Evolutionary conservation across 2,113 vertebrate genomes (phyloP), one percentile per base, ranked within the genome.

Genomic region (Salvelinus fontinalis): DNA sequence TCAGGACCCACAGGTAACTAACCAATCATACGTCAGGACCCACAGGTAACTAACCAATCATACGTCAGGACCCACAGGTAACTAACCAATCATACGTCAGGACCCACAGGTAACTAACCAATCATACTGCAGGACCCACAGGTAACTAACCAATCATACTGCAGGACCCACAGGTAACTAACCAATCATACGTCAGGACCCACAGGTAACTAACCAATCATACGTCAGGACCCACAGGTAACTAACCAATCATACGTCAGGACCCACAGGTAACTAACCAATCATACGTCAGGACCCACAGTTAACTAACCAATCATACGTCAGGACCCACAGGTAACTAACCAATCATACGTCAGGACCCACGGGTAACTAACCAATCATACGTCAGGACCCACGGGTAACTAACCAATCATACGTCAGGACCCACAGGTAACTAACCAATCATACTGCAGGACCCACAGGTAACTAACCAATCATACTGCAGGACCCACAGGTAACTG

Each of bases 261-360:
- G 34, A 34, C 5, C 34, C 39, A 44, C 39, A n/a, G n/a, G n/a
- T n/a, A n/a, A n/a, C n/a, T n/a, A 97, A 88, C 96, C 97, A 77
- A 96, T 99, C 88, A 96, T 98, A 88, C 91, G 97, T 84, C 95
- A 97, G 77, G 97, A 99, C 90, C 95, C 96, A 54, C 96, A 98
- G 88, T 90, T 91, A 67, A 7, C 12, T 1, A 44, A 44, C 9
- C 16, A 13, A 7, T 11, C 39, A 66, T 3, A 1, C 4, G 29
- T 0, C 29, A 29, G 29, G 29, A 29, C 4, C 29, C 3, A 29
- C 29, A 29, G 29, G 29, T 29, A 29, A 29, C 29, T 29, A 29
- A 29, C 9, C 16, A 14, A 7, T 11, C 39, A 66, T 4, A 1
- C 12, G 4, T 0, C 31, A 34, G 31, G 39, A 44, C 7, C 39